These are phyloP conservation scores for Lepus oiostolus DNA, from an alignment of 2,797 vertebrate genomes.

Conservation along the genomic window DNA sequence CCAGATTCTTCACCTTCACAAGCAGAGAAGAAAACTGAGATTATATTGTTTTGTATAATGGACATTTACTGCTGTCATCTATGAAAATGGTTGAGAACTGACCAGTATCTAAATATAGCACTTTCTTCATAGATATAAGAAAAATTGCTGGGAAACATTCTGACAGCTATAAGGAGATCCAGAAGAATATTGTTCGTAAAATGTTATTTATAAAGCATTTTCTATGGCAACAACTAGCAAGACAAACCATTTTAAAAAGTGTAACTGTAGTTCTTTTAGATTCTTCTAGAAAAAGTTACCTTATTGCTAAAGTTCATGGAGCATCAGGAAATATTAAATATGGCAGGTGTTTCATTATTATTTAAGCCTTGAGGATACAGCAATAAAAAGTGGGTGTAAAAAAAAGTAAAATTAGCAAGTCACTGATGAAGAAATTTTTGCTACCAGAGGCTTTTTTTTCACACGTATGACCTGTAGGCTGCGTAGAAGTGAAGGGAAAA, in stretches of 20 bases:
- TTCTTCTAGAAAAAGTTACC: constrained; percentile 36
- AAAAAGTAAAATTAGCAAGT: constrained; percentile 17
- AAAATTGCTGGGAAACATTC: constrained; percentile 49
- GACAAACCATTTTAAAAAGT: constrained; percentile 45
- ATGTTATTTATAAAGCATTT: constrained; percentile 65
- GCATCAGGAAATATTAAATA: neutral
- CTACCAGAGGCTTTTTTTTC: constrained; percentile 28
- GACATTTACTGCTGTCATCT: neutral
- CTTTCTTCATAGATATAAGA: constrained; percentile 33
- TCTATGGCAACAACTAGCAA: constrained; percentile 52
- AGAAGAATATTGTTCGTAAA: constrained; percentile 45
- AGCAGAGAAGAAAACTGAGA: constrained; percentile 34
- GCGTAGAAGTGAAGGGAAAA: constrained; percentile 40
- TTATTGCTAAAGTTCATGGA: neutral
- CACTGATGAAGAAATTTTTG: constrained; percentile 49
- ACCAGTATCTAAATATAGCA: constrained; percentile 8
- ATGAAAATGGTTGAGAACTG: constrained; percentile 44
- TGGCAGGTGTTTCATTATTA: constrained; percentile 16
- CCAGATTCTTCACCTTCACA: neutral
- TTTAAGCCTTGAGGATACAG: constrained; percentile 49
- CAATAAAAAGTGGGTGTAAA: neutral
- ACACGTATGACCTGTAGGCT: neutral
- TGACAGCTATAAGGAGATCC: constrained; percentile 29
- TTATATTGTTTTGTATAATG: neutral
- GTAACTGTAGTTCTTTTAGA: constrained; percentile 21